phyloP scores from a whole-genome alignment of 2,797 vertebrate species.

The Eulemur albifrons region DNA sequence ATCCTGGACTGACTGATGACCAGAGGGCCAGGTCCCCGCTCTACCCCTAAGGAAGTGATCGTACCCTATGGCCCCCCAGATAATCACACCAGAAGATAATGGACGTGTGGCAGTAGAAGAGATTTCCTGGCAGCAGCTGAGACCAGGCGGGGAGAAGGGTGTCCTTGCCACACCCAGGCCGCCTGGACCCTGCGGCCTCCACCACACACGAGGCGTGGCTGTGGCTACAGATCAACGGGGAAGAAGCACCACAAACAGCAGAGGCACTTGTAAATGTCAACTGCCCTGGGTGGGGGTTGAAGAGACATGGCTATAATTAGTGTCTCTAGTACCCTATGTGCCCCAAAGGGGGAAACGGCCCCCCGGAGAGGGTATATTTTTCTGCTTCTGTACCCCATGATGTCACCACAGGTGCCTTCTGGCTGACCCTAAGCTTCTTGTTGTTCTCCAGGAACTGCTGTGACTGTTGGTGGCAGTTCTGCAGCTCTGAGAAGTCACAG shows the following conservation, averaged over 20 bases:
- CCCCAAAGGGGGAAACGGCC: slow-evolving; percentile 39
- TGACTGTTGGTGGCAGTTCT: slow-evolving; percentile 47
- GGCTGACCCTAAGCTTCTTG: neutral
- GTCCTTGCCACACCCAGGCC: neutral
- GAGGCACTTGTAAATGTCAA: neutral
- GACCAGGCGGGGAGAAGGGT: neutral
- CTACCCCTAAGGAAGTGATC: neutral
- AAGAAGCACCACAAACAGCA: neutral
- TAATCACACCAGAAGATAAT: neutral
- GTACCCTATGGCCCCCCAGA: neutral
- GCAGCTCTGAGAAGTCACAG: slow-evolving; percentile 27
- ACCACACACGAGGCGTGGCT: neutral
- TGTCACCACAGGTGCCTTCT: slow-evolving; percentile 52
- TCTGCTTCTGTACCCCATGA: neutral
- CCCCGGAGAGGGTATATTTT: slow-evolving; percentile 66
- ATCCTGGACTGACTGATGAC: neutral
- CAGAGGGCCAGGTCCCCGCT: neutral
- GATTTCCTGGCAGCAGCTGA: neutral
- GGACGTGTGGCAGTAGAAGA: neutral
- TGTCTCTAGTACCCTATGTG: slow-evolving; percentile 6
- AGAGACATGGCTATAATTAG: slow-evolving; percentile 67
- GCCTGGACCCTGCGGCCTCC: neutral
- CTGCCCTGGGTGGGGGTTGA: neutral
- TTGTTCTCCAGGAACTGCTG: slow-evolving; percentile 49
- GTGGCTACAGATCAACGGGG: neutral